These are phyloP conservation scores for Lithophane semibrunnea DNA, from an alignment of 2,888 invertebrate genomes.

Conservation along the genomic window DNA sequence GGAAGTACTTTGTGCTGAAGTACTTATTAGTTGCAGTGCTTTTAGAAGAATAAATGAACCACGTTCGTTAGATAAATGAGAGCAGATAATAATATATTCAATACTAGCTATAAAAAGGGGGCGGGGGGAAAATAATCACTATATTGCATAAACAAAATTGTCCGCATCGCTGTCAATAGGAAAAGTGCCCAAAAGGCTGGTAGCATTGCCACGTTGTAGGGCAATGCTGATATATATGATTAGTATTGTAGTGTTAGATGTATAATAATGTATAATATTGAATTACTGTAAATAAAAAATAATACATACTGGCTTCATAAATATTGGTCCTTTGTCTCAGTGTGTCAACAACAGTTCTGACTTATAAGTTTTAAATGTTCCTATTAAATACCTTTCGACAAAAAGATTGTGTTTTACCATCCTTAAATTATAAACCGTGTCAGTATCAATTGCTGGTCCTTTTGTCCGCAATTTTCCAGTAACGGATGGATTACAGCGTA, in stretches of 20 bases:
- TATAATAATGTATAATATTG: too few relatives aligned
- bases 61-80: background rate
- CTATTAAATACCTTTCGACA: background rate
- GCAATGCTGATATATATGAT: too few relatives aligned
- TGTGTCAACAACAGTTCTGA: background rate
- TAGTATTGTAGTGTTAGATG: too few relatives aligned
- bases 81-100: background rate
- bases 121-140: too few relatives aligned
- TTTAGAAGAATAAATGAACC: background rate
- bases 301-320: too few relatives aligned
- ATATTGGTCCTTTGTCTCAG: background rate
- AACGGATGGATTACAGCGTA: constrained; percentile 5
- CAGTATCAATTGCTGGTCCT: background rate
- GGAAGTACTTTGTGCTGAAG: background rate
- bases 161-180: too few relatives aligned
- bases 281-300: too few relatives aligned
- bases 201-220: too few relatives aligned
- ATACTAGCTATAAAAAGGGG: too few relatives aligned
- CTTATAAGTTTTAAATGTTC: background rate
- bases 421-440: too few relatives aligned
- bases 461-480: constrained; percentile 16
- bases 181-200: too few relatives aligned
- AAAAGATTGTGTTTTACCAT: background rate
- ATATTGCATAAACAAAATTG: too few relatives aligned
- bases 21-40: constrained; percentile 17